Conservation (phyloP, 2,113 vertebrate species). For the Sceloporus tristichus region DNA sequence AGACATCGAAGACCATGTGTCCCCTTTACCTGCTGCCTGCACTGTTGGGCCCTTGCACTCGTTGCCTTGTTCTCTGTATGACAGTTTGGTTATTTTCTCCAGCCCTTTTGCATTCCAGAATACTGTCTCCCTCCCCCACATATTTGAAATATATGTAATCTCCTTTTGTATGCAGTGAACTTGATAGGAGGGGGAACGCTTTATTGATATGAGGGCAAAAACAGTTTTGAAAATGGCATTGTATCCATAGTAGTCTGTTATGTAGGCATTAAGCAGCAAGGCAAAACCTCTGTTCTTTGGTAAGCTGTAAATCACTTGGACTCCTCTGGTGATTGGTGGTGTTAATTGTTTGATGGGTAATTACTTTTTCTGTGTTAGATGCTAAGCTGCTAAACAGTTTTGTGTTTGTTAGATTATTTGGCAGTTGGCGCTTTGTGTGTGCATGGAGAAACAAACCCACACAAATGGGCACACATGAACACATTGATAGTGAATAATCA, state of each 20-base stretch:
- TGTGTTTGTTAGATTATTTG: too few relatives aligned
- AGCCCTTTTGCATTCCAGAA: too few relatives aligned
- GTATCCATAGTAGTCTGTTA: slow-evolving; percentile 67
- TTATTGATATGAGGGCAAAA: slow-evolving; percentile 42
- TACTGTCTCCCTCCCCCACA: neutral
- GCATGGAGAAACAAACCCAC: too few relatives aligned
- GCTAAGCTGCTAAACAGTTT: slow-evolving; percentile 58
- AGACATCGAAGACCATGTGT: too few relatives aligned
- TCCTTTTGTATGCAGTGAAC: slow-evolving; percentile 68
- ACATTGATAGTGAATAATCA: neutral
- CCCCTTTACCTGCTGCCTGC: too few relatives aligned
- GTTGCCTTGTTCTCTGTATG: too few relatives aligned
- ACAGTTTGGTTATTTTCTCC: too few relatives aligned
- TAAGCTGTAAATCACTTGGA: slow-evolving; percentile 63
- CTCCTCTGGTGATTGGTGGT: slow-evolving; percentile 55
- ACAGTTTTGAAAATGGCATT: slow-evolving; percentile 56
- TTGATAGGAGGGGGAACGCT: slow-evolving; percentile 50
- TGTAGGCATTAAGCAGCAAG: slow-evolving; percentile 65
- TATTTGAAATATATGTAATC: slow-evolving; percentile 66
- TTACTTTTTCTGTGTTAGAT: slow-evolving; percentile 60
- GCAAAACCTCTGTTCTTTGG: slow-evolving; percentile 67
- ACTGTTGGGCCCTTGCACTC: too few relatives aligned
- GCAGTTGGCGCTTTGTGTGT: neutral
- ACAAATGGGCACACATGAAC: neutral
- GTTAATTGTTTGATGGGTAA: slow-evolving; percentile 63